Evolutionary conservation across 1,140 invertebrate genomes (phyloP).

Genomic region (Matsumurasca onukii): DNA sequence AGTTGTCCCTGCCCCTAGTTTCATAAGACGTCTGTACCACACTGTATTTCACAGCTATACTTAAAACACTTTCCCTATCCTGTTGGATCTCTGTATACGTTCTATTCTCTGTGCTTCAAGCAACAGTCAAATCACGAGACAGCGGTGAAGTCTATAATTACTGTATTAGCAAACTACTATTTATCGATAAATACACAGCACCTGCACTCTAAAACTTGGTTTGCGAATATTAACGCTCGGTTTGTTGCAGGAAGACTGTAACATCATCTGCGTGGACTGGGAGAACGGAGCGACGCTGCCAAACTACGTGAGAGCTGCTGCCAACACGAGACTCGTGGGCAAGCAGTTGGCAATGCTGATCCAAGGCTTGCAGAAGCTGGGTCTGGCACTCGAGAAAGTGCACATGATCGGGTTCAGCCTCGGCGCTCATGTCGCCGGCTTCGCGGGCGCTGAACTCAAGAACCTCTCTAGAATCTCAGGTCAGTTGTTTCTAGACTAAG

Average conservation of each 20-base stretch:
- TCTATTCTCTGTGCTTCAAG: too few species aligned
- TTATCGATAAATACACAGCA: too few species aligned
- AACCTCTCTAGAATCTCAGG: conserved; percentile 86
- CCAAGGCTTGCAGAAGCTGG: conserved; percentile 54
- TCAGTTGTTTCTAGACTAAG: conserved; percentile 43
- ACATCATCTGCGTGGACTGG: conserved; percentile 94
- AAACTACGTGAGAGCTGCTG: conserved; percentile 90
- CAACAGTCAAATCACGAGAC: too few species aligned
- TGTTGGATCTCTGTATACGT: too few species aligned
- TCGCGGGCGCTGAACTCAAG: conserved; percentile 81
- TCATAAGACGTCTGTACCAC: too few species aligned
- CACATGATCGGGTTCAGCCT: conserved; percentile 91
- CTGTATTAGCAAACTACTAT: too few species aligned
- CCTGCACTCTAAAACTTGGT: too few species aligned
- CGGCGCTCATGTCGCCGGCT: conserved; percentile 91
- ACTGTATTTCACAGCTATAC: too few species aligned
- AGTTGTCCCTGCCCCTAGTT: too few species aligned
- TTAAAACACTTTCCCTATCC: too few species aligned
- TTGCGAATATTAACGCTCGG: too few species aligned
- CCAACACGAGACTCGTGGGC: conserved; percentile 90
- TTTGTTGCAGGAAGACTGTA: conserved; percentile 73
- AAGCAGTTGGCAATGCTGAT: conserved; percentile 83
- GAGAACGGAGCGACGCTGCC: conserved; percentile 86
- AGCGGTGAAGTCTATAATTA: too few species aligned
- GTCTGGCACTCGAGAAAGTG: conserved; percentile 60